Evolutionary conservation across 2,888 invertebrate species (phyloP).

Genomic region (Drosophila lutescens): DNA sequence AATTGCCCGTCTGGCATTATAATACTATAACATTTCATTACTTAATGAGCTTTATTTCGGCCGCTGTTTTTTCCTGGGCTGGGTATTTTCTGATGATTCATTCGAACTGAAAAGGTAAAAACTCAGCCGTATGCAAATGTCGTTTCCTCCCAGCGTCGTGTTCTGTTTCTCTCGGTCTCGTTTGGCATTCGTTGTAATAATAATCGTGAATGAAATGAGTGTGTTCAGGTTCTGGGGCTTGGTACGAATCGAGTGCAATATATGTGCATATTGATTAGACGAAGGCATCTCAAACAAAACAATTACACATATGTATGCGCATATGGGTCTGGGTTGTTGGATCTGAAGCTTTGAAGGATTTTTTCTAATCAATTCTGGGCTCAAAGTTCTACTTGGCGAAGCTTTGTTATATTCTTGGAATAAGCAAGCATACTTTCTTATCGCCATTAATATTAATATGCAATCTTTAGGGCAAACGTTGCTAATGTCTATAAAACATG

Average conservation of each 20-base stretch:
- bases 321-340: constrained; percentile 9
- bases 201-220: constrained; percentile 52
- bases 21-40: constrained; percentile 33
- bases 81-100: constrained; percentile 47
- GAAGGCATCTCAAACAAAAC: constrained; percentile 24
- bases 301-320: constrained; percentile 4
- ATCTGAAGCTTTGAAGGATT: constrained; percentile 22
- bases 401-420: constrained; percentile 6
- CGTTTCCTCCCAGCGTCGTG: constrained; percentile 19
- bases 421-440: constrained; percentile 13
- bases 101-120: constrained; percentile 18
- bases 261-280: constrained; percentile 67
- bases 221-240: constrained; percentile 13
- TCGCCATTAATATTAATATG: not conserved
- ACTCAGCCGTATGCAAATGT: constrained; percentile 41
- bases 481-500: not conserved
- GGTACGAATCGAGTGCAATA: constrained; percentile 47
- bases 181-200: constrained; percentile 48
- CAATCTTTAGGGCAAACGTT: not conserved
- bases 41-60: constrained; percentile 35
- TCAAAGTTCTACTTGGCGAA: constrained; percentile 5
- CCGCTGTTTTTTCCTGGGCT: not conserved
- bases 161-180: constrained; percentile 27
- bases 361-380: constrained; percentile 4
- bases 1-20: constrained; percentile 41